Evolutionary conservation across 2,113 vertebrate genomes (phyloP), one percentile per base, ranked within the genome.

Genomic region (Echinops telfairi): DNA sequence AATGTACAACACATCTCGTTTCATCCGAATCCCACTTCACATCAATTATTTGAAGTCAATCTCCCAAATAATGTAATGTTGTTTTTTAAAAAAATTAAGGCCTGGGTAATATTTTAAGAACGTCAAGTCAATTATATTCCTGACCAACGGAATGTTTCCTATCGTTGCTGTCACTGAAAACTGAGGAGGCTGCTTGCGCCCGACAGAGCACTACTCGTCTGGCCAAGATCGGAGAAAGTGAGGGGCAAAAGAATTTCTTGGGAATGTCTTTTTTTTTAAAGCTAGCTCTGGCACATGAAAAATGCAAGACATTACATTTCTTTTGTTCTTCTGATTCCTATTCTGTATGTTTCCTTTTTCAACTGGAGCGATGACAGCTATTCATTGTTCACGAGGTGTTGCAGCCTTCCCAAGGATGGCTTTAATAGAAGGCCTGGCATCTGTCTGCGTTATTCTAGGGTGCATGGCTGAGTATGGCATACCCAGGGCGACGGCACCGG

Each of bases 211-310:
- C n/a, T 33, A 19, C n/a, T 92, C 70, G 91, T 87, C 89, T 85
- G 62, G 83, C 43, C 9, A 53, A 95, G 68, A 92, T 53, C 38
- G 91, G 79, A 90, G 78, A 92, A 86, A 76, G 27, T 15, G 22
- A 91, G 76, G 60, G 91, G 75, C 58, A 93, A 90, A 80, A 91
- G 75, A 91, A 90, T 91, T 95, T 95, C 57, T 89, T 33, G 66
- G 80, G 86, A 86, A 75, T 92, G 85, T 76, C 82, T 31, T 83
- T 76, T 71, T 80, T 73, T 81, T 64, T 25, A 29, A 81, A 81
- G 73, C 33, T 89, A 36, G 27, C 62, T 82, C 60, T 89, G 43
- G 15, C 86, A 95, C 5, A 66, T 77, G 81, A 86, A 93, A 92
- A 94, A 79, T 83, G 71, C 93, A 90, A 94, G 58, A 17, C 27